These are phyloP conservation scores for Meloe dianella DNA, from an alignment of 2,888 invertebrate species.

Conservation along the genomic window DNA sequence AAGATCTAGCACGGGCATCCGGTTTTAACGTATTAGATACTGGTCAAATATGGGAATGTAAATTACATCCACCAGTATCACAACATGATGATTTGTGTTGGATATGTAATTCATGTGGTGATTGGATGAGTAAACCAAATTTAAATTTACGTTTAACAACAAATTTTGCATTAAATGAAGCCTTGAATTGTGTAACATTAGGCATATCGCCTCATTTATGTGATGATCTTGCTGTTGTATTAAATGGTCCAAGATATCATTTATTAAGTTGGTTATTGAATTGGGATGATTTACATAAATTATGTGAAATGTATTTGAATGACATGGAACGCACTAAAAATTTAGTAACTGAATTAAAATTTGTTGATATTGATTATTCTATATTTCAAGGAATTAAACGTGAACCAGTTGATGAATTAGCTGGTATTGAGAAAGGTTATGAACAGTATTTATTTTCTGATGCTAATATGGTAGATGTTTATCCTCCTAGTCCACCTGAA, in stretches of 20 bases:
- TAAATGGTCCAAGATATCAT: slow-evolving; percentile 74
- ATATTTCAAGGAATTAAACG: slow-evolving; percentile 65
- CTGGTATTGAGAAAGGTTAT: slow-evolving; percentile 53
- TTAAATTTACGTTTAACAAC: slow-evolving; percentile 50
- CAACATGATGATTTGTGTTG: slow-evolving; percentile 52
- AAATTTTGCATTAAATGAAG: slow-evolving; percentile 58
- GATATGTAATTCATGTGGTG: slow-evolving; percentile 53
- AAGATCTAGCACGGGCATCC: slow-evolving; percentile 61
- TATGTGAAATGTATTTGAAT: slow-evolving; percentile 66
- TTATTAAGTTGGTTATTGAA: slow-evolving; percentile 73
- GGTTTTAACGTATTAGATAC: slow-evolving; percentile 60
- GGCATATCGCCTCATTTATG: slow-evolving; percentile 70
- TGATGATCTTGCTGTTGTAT: slow-evolving; percentile 73
- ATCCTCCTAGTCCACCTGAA: slow-evolving; percentile 38
- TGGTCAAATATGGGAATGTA: slow-evolving; percentile 56
- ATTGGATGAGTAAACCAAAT: slow-evolving; percentile 55
- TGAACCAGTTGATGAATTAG: slow-evolving; percentile 61
- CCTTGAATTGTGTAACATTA: slow-evolving; percentile 65
- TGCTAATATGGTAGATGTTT: slow-evolving; percentile 41
- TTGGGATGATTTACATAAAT: slow-evolving; percentile 64
- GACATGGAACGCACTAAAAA: slow-evolving; percentile 68
- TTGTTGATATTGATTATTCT: slow-evolving; percentile 74
- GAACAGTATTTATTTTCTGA: slow-evolving; percentile 50
- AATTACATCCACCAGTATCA: slow-evolving; percentile 53
- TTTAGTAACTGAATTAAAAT: slow-evolving; percentile 74